These are phyloP conservation scores for Sardinella longiceps DNA, from an alignment of 2,797 vertebrate genomes.

Conservation along the genomic window DNA sequence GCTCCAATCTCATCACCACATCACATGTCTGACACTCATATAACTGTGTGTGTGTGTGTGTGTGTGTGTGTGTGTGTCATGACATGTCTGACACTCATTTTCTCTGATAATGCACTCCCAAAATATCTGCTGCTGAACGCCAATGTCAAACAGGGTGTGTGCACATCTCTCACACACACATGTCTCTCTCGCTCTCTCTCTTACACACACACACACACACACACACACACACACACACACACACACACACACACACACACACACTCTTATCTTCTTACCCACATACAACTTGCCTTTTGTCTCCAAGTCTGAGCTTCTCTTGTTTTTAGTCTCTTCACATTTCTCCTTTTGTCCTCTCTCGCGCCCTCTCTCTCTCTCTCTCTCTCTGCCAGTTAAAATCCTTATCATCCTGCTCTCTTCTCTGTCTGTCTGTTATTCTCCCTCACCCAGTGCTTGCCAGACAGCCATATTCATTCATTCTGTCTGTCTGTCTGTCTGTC, in stretches of 20 bases:
- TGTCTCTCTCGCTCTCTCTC: no score
- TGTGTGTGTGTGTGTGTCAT: no score
- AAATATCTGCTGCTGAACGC: neutral
- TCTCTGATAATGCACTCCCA: neutral
- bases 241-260: no score
- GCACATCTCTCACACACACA: neutral
- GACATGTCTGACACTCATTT: neutral
- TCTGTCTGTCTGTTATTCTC: neutral
- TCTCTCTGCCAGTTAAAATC: neutral
- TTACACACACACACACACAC: no score
- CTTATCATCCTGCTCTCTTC: no score
- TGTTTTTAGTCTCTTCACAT: constrained; percentile 53
- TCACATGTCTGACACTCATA: neutral
- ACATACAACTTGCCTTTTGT: neutral
- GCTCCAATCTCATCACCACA: neutral
- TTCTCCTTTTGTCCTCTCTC: neutral
- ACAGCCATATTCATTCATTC: no score
- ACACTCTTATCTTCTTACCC: no score
- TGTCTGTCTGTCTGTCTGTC: no score
- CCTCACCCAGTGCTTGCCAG: neutral
- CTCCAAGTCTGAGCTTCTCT: constrained; percentile 49
- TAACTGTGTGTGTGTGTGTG: no score
- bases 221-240: no score
- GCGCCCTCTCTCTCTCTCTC: no score
- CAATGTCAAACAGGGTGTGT: neutral